Conservation (phyloP, 2,797 vertebrate species). For the Enteromius anoplus region DNA sequence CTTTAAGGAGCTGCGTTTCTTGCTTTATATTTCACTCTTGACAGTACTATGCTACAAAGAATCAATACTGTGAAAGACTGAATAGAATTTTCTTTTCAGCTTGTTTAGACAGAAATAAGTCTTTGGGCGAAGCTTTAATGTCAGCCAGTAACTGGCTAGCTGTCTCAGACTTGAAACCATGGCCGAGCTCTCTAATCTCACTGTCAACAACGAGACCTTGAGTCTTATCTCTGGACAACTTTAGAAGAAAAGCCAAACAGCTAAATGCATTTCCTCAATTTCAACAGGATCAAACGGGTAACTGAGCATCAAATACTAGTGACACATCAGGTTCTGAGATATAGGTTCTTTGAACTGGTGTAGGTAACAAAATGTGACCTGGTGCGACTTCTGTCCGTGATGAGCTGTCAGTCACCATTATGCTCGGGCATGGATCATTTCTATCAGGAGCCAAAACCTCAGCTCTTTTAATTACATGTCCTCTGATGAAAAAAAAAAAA, state of each 20-base stretch:
- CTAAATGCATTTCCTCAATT: conserved; percentile 16
- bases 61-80: conserved; percentile 47
- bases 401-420: conserved; percentile 73
- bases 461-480: conserved; percentile 66
- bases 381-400: conserved; percentile 69
- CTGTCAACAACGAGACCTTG: conserved; percentile 14
- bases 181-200: conserved; percentile 29
- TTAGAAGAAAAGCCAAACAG: conserved; percentile 22
- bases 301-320: conserved; percentile 22
- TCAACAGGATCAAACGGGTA: conserved; percentile 27
- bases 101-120: conserved; percentile 22
- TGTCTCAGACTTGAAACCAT: conserved; percentile 21
- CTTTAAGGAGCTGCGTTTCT: conserved; percentile 65
- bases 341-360: conserved; percentile 69
- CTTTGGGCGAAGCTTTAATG: conserved; percentile 36
- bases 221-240: conserved; percentile 37
- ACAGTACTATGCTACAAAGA: conserved; percentile 47
- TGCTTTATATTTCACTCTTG: conserved; percentile 50
- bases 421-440: conserved; percentile 73
- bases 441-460: conserved; percentile 74
- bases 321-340: conserved; percentile 44
- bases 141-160: conserved; percentile 21
- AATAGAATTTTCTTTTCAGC: conserved; percentile 26
- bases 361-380: conserved; percentile 71
- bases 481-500: conserved; percentile 64